Evolutionary conservation across 2,113 vertebrate species (phyloP).

Genomic region (Sporophila hypoxantha): DNA sequence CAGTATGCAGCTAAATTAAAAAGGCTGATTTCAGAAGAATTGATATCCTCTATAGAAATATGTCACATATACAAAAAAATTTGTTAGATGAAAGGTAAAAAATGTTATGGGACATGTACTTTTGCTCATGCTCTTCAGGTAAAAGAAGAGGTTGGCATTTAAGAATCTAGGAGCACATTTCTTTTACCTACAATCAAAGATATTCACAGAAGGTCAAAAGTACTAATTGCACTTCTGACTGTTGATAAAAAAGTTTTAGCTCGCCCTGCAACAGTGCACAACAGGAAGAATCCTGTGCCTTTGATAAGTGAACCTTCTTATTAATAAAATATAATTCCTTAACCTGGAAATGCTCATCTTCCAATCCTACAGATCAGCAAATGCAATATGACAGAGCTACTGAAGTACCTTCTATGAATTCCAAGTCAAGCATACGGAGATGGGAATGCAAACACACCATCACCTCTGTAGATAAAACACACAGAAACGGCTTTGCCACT

Average conservation of each 20-base stretch:
- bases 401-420: neutral
- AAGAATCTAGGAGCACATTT: neutral
- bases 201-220: neutral
- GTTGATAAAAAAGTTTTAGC: neutral
- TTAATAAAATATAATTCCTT: slow-evolving; percentile 29
- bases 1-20: neutral
- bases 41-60: neutral
- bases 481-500: neutral
- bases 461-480: neutral
- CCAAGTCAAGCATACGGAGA: neutral
- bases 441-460: neutral
- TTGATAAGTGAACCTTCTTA: neutral
- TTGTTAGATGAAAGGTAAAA: neutral
- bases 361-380: neutral
- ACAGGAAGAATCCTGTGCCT: neutral
- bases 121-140: neutral
- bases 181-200: neutral
- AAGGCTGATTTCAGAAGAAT: neutral
- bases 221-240: neutral
- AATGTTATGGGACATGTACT: neutral
- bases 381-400: neutral
- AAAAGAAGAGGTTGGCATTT: neutral
- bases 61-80: neutral
- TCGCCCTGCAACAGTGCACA: neutral
- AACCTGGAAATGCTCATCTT: neutral